Evolutionary conservation across 2,113 vertebrate species (phyloP), one percentile per base, ranked within the genome.

Genomic region (Ploceus nigricollis): DNA sequence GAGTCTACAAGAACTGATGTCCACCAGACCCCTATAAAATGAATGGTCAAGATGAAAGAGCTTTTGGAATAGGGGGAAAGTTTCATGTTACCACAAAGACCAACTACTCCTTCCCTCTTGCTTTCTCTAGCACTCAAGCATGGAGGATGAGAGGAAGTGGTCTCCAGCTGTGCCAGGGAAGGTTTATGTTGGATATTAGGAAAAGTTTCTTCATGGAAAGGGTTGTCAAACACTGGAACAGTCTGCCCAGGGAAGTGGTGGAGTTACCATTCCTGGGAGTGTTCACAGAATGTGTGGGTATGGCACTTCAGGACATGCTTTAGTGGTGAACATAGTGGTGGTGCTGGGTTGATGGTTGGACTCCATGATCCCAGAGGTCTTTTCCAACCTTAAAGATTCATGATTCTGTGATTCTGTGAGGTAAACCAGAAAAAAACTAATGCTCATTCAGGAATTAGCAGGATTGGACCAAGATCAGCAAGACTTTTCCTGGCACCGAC

Each of bases 401-500:
- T 24, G 39, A 53, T 75, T 60, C 53, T 75, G 24, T 48, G 60
- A 48, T n/a, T 57, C 75, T 28, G 79, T 33, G 33, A 83, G 23
- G 33, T 56, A 84, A 89, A 81, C 18, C 27, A 73, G 35, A 45
- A 73, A 70, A 69, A 93, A 87, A 68, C 33, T 39, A 54, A 76
- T 0, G 5, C 13, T 50, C 37, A 63, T 30, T 45, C 25, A 47
- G 28, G 37, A 45, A 94, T 75, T 45, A 82, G 31, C 27, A 87
- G 66, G 50, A 58, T 15, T 5, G 11, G 30, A 73, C 22, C 58
- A 64, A 13, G 39, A 61, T 15, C 1, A 2, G 31, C 27, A 83
- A 58, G 58, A 37, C 12, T 30, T 17, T n/a, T 60, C 56, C 66
- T 39, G 30, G 22, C 45, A 73, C 33, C 0, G 0, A 65, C 3